phyloP scores from a whole-genome alignment of 2,113 vertebrate genomes.

The Delphinus delphis region DNA sequence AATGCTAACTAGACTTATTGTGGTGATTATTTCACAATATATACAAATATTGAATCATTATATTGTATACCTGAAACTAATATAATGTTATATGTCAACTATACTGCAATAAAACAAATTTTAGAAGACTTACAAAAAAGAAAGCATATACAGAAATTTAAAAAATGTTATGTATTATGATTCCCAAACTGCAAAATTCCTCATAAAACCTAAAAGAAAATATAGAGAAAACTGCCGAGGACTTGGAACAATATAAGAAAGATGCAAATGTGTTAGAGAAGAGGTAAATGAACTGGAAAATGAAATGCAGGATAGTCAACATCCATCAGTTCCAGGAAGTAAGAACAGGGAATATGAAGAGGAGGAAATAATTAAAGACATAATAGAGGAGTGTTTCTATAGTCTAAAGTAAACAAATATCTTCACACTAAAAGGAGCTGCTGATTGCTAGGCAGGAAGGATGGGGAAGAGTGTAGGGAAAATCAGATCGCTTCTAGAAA shows the following conservation, averaged over 20 bases:
- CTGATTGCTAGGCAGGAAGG: not conserved
- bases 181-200: not conserved
- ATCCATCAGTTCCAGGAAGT: not conserved
- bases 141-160: not conserved
- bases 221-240: not conserved
- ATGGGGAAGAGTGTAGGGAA: not conserved
- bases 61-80: not conserved
- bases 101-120: not conserved
- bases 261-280: not conserved
- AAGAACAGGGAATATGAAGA: not conserved
- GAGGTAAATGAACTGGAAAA: not conserved
- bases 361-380: not conserved
- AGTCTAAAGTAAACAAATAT: not conserved
- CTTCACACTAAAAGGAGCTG: not conserved
- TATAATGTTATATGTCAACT: not conserved
- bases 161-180: not conserved
- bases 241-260: not conserved
- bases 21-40: not conserved
- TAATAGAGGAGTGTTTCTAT: not conserved
- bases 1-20: not conserved
- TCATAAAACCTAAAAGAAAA: not conserved
- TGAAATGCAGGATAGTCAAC: not conserved
- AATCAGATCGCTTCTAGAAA: not conserved
- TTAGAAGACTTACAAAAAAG: not conserved
- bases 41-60: not conserved